Evolutionary conservation across 2,113 vertebrate species (phyloP).

Genomic region (western clawed frog (Xenopus tropicalis)): UCB_Xtro_10.0 CM004447.2:122803501-122804000

Average conservation of each 20-base stretch:
- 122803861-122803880: constrained; percentile 33
- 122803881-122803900: constrained; percentile 36
- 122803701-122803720: constrained; percentile 1
- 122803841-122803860: constrained; percentile 43
- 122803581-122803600: too few relatives aligned
- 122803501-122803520: too few relatives aligned
- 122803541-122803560: too few relatives aligned
- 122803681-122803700: not conserved
- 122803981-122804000: constrained; percentile 21
- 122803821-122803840: constrained; percentile 41
- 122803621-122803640: not conserved
- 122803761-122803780: constrained; percentile 33
- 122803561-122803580: too few relatives aligned
- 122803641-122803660: not conserved
- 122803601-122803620: too few relatives aligned
- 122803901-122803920: constrained; percentile 24
- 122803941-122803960: constrained; percentile 15
- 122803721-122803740: not conserved
- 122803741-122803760: not conserved
- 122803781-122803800: constrained; percentile 44
- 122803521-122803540: too few relatives aligned
- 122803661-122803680: too few relatives aligned
- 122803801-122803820: constrained; percentile 41
- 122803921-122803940: constrained; percentile 41
- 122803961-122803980: not conserved